Percentiles rank a stretch among this genome's conserved stretches.
phyloP scores from a whole-genome alignment of 2,888 invertebrate genomes.

The Trissonchulus sp. region DNA sequence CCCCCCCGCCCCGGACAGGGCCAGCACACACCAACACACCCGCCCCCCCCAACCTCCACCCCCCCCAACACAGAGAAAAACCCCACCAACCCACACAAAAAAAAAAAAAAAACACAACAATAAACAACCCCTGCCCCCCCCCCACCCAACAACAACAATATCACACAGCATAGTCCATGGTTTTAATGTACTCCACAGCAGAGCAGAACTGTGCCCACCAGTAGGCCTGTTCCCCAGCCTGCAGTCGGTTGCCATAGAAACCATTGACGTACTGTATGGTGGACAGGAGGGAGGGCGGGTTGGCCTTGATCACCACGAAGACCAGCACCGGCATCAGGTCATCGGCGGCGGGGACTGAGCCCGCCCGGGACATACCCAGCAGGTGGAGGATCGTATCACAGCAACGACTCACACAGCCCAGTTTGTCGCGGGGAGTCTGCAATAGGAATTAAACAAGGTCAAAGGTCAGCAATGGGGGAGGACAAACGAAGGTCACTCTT shows the following conservation, averaged over 20 bases:
- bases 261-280: slow-evolving; percentile 92
- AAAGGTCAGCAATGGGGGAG: too few species aligned
- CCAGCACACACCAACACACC: too few species aligned
- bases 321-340: slow-evolving; percentile 93
- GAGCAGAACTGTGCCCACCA: slow-evolving; percentile 98
- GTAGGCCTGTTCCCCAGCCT: slow-evolving; percentile 86
- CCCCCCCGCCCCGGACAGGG: too few species aligned
- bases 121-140: too few species aligned
- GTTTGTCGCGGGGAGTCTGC: slow-evolving; percentile 74
- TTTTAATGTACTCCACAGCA: slow-evolving; percentile 94
- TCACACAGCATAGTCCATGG: slow-evolving; percentile 78
- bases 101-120: too few species aligned
- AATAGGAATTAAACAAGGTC: too few species aligned
- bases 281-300: slow-evolving; percentile 84
- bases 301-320: slow-evolving; percentile 84
- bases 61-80: too few species aligned
- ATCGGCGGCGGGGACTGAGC: slow-evolving; percentile 67
- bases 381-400: slow-evolving; percentile 89
- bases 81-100: too few species aligned
- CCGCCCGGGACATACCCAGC: slow-evolving; percentile 66
- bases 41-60: too few species aligned
- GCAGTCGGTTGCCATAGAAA: slow-evolving; percentile 73
- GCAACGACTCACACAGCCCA: slow-evolving; percentile 74
- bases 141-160: too few species aligned
- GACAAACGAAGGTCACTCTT: too few species aligned